A percentile compares a stretch with the other conserved stretches of the same genome.
Conservation (phyloP, 64 coral and sea anemone genomes). For the Acropora yongei region DNA sequence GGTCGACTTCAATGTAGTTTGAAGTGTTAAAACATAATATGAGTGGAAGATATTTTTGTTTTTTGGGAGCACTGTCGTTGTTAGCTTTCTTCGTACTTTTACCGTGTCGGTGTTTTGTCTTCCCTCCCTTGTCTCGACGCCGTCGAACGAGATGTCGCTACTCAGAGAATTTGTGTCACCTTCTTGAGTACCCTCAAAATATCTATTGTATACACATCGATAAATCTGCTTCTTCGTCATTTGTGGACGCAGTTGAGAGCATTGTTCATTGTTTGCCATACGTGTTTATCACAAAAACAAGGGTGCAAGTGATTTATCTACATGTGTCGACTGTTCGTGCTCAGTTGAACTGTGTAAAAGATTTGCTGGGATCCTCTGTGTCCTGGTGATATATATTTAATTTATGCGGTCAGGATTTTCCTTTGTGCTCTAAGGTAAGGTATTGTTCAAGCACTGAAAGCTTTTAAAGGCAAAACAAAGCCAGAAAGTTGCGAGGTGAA, state of each 20-base stretch:
- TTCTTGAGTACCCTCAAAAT: constrained; percentile 18
- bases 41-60: too few species aligned
- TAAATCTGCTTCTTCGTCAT: background rate
- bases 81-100: background rate
- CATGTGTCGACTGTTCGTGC: constrained; percentile 48
- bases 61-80: background rate
- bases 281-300: constrained; percentile 35
- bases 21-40: too few species aligned
- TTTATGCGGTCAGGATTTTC: constrained; percentile 55
- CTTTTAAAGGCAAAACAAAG: constrained; percentile 34
- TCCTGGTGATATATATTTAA: constrained; percentile 42
- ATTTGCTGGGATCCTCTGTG: constrained; percentile 17
- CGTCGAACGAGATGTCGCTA: background rate
- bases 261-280: constrained; percentile 47
- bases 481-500: constrained; percentile 6
- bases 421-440: constrained; percentile 30
- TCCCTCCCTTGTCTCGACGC: background rate
- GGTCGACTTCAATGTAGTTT: too few species aligned
- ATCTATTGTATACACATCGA: constrained; percentile 60
- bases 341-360: constrained; percentile 31
- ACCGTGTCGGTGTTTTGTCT: too few species aligned
- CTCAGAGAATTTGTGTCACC: background rate
- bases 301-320: constrained; percentile 26
- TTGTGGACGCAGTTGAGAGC: constrained; percentile 19
- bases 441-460: constrained; percentile 35